Evolutionary conservation across 1,140 invertebrate genomes (phyloP).

Genomic region (Lepidurus apus): DNA sequence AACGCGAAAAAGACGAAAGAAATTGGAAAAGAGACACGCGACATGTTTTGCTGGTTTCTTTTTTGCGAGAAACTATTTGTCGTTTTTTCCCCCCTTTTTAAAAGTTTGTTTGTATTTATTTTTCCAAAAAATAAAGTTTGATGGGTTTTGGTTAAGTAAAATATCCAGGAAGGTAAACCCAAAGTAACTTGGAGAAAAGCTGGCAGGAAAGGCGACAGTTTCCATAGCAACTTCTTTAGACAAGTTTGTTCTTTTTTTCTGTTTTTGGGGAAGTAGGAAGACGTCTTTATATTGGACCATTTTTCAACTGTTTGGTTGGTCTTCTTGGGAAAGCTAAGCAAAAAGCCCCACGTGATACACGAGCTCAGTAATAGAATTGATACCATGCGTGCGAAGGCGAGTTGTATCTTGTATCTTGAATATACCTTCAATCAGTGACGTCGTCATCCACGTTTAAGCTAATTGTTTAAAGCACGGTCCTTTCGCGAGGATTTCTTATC

Average conservation of each 20-base stretch:
- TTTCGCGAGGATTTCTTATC: no score
- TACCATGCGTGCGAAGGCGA: no score
- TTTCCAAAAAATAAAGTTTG: no score
- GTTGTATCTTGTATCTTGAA: no score
- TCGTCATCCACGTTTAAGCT: no score
- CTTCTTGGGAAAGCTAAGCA: background rate
- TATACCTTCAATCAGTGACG: no score
- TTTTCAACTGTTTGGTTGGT: background rate
- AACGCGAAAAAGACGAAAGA: slow-evolving; percentile 23
- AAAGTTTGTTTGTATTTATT: no score
- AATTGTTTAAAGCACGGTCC: no score
- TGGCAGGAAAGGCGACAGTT: background rate
- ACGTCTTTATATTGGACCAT: background rate
- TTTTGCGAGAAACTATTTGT: no score
- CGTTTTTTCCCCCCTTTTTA: no score
- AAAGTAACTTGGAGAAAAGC: background rate
- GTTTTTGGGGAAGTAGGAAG: background rate
- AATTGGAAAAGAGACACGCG: background rate
- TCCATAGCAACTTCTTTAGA: background rate
- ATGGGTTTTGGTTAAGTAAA: background rate
- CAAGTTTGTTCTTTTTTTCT: background rate
- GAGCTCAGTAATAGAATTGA: no score
- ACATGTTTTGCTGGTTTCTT: background rate
- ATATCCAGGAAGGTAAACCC: background rate
- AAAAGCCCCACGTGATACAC: no score